Percentiles rank a stretch among this genome's conserved stretches.
Conservation (phyloP, 2,888 invertebrate genomes). For the Lomographa bimaculata region DNA sequence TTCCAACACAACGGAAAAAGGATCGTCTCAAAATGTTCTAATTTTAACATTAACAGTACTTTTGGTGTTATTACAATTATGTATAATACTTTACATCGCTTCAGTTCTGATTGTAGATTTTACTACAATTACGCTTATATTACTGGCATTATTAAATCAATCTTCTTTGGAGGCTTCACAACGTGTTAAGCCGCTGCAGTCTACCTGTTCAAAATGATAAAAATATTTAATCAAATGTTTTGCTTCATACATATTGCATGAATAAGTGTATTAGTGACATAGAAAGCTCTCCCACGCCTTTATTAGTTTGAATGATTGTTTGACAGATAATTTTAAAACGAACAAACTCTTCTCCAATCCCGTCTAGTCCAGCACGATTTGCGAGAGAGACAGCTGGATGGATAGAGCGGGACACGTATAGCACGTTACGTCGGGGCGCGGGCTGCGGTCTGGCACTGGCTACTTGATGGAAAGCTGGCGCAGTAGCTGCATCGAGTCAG, state of each 20-base stretch:
- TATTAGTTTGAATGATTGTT: no score
- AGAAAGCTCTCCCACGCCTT: conserved; percentile 1
- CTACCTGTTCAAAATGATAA: conserved; percentile 22
- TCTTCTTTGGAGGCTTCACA: conserved; percentile 37
- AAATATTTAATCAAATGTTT: no score
- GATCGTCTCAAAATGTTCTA: conserved; percentile 30
- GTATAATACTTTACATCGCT: conserved; percentile 26
- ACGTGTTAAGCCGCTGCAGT: conserved; percentile 26
- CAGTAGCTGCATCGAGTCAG: no score
- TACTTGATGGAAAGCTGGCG: no score
- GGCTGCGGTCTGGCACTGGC: no score
- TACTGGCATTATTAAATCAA: conserved; percentile 28
- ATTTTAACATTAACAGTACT: conserved; percentile 28
- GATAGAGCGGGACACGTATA: no score
- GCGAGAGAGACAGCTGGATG: no score
- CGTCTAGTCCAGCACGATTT: no score
- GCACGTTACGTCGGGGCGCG: no score
- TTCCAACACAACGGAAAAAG: conserved; percentile 24
- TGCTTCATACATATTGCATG: no score
- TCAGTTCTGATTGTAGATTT: conserved; percentile 28
- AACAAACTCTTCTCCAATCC: no score
- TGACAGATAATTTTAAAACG: no score
- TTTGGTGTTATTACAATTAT: conserved; percentile 37
- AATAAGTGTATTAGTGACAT: conserved; percentile 6
- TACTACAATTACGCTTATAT: conserved; percentile 24